A percentile compares a stretch with the other conserved stretches of the same genome.
Conservation (phyloP, 2,113 vertebrate genomes). For the Pristiophorus japonicus region DNA sequence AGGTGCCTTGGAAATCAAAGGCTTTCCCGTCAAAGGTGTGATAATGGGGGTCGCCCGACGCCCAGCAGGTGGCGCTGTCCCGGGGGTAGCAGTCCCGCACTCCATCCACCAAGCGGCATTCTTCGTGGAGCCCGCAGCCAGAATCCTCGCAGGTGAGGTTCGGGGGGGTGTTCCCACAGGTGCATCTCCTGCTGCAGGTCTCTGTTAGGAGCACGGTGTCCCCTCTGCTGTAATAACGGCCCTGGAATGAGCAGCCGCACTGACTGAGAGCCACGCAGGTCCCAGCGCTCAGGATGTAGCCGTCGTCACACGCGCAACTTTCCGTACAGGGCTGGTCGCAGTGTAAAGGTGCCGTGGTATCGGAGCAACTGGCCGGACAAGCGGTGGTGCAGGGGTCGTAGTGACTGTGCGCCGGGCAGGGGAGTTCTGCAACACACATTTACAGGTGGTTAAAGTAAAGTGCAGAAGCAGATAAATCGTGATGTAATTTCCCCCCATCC, state of each 20-base stretch:
- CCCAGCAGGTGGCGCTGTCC: conserved; percentile 46
- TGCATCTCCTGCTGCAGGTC: conserved; percentile 49
- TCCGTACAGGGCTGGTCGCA: conserved; percentile 49
- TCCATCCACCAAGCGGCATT: too few relatives aligned
- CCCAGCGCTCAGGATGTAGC: conserved; percentile 49
- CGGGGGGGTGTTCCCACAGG: conserved; percentile 39
- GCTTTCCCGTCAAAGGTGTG: conserved; percentile 49
- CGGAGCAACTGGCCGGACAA: conserved; percentile 52
- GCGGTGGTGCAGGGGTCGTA: conserved; percentile 49
- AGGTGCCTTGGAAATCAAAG: conserved; percentile 51
- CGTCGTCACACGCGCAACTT: conserved; percentile 51
- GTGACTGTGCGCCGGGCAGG: conserved; percentile 54
- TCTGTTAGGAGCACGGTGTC: conserved; percentile 45
- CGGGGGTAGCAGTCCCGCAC: conserved; percentile 43
- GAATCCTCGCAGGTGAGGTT: conserved; percentile 47
- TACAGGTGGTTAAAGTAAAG: not conserved
- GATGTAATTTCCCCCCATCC: too few relatives aligned
- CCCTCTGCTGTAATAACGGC: conserved; percentile 49
- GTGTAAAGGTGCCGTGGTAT: conserved; percentile 43
- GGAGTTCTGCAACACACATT: conserved; percentile 45
- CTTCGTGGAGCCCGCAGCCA: conserved; percentile 38
- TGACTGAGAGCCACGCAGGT: conserved; percentile 45
- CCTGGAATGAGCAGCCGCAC: conserved; percentile 56
- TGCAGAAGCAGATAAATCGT: too few relatives aligned
- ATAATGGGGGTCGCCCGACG: conserved; percentile 47